A percentile compares a stretch with the other conserved stretches of the same genome.
These are phyloP conservation scores for Scaptomyza hsui DNA, from an alignment of 1,140 invertebrate species.

Conservation along the genomic window DNA sequence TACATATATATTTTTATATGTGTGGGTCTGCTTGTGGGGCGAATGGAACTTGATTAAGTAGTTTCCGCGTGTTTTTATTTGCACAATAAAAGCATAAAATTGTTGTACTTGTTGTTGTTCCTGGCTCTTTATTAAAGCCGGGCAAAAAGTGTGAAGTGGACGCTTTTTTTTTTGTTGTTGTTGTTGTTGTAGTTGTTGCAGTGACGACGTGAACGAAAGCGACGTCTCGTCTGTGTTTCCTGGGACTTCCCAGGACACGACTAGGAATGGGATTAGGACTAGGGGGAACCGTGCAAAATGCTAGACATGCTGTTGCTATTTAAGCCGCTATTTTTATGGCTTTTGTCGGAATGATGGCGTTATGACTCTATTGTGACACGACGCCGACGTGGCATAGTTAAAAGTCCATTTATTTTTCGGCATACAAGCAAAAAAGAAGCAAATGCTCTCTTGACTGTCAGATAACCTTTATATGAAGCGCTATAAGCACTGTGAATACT, in stretches of 20 bases:
- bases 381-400: constrained; percentile 61
- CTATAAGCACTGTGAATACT: neutral
- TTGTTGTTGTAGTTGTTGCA: too few species aligned
- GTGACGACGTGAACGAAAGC: constrained; percentile 4
- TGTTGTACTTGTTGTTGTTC: constrained; percentile 29
- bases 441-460: neutral
- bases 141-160: constrained; percentile 53
- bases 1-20: neutral
- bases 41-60: constrained; percentile 76
- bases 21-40: constrained; percentile 15
- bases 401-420: constrained; percentile 45
- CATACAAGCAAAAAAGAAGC: constrained; percentile 1
- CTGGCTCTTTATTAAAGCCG: constrained; percentile 48
- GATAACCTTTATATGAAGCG: neutral
- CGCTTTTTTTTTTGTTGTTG: constrained; percentile 34
- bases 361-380: constrained; percentile 74
- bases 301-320: constrained; percentile 68
- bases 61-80: constrained; percentile 80
- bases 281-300: constrained; percentile 21
- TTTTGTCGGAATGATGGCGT: constrained; percentile 67
- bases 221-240: constrained; percentile 11
- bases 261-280: too few species aligned
- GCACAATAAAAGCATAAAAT: constrained; percentile 77
- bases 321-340: constrained; percentile 73
- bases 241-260: neutral